Evolutionary conservation across 2,797 vertebrate genomes (phyloP), one percentile per base, ranked within the genome.

Genomic region (Lacerta bilineata): DNA sequence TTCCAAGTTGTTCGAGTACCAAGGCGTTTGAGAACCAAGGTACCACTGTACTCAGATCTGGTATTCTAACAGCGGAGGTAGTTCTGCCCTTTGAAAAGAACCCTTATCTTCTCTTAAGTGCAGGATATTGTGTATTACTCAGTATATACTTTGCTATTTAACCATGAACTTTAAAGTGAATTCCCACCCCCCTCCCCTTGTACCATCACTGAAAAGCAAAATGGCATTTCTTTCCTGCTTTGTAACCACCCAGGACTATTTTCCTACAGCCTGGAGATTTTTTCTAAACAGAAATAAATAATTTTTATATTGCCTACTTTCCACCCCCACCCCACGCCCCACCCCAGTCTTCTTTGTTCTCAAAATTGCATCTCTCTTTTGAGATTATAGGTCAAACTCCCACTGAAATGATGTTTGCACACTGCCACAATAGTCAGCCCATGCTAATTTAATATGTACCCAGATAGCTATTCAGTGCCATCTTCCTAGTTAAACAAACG

Each of bases 371-470:
- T 17, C 15, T 85, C 18, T 3, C 10, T 41, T 1, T 20, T 75
- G 7, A 83, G 27, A 64, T 15, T 79, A 36, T 18, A 78, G 59
- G 79, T 86, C 86, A 64, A 84, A 9, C 8, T 81, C 59, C 39
- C 20, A 7, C 59, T 87, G 43, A n/a, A 6, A 2, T 27, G 36
- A 2, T 8, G 61, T 64, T 91, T 90, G 5, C 41, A 88, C 39
- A 75, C 23, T 13, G 5, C 25, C 7, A 68, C 25, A 75, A 50
- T 80, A 71, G 87, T 55, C 11, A 90, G 68, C 23, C 8, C 78
- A 3, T 6, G 76, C 90, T 88, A n/a, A 33, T 94, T 91, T 80
- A 23, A 80, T 90, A 72, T 72, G 8, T 39, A 61, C 69, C 78
- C 80, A 69, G 43, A n/a, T 23, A 55, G n/a, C 2, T n/a, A 36